Conservation (phyloP, 2,888 invertebrate species). For the Cyrtodaria siliqua region DNA sequence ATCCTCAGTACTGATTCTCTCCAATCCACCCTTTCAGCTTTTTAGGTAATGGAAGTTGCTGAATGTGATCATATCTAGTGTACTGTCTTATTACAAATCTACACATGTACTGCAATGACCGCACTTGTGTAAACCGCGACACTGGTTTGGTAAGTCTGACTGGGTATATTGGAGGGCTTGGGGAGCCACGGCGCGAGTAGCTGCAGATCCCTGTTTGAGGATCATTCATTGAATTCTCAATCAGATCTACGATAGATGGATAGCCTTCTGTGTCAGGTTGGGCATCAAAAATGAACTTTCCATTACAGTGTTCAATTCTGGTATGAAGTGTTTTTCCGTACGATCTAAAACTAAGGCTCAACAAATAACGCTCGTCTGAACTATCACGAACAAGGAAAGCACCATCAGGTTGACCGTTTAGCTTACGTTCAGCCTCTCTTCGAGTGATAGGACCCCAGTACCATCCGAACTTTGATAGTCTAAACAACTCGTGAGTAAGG, state of each 20-base stretch:
- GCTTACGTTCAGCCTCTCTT: conserved; percentile 90
- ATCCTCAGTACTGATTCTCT: conserved; percentile 84
- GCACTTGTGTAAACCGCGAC: conserved; percentile 90
- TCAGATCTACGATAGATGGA: conserved; percentile 90
- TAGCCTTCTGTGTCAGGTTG: conserved; percentile 85
- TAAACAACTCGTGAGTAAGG: conserved; percentile 86
- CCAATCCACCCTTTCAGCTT: conserved; percentile 85
- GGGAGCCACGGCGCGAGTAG: conserved; percentile 90
- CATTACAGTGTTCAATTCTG: conserved; percentile 91
- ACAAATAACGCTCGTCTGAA: conserved; percentile 90
- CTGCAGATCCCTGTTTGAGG: conserved; percentile 91
- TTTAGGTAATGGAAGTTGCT: conserved; percentile 90
- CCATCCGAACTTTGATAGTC: conserved; percentile 88
- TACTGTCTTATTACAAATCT: conserved; percentile 91
- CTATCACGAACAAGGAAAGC: conserved; percentile 92
- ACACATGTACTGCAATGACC: conserved; percentile 91
- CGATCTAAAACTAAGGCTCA: conserved; percentile 91
- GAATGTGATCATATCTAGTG: conserved; percentile 90
- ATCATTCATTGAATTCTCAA: conserved; percentile 91
- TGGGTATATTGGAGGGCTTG: conserved; percentile 90
- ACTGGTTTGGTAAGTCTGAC: conserved; percentile 92
- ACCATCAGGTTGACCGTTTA: conserved; percentile 91
- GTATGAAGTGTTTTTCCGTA: conserved; percentile 91
- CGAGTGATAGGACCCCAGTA: conserved; percentile 93
- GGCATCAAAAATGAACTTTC: conserved; percentile 87